A percentile compares a stretch with the other conserved stretches of the same genome.
Evolutionary conservation across 1,140 invertebrate species (phyloP).

Genomic region (Wasmannia auropunctata): DNA sequence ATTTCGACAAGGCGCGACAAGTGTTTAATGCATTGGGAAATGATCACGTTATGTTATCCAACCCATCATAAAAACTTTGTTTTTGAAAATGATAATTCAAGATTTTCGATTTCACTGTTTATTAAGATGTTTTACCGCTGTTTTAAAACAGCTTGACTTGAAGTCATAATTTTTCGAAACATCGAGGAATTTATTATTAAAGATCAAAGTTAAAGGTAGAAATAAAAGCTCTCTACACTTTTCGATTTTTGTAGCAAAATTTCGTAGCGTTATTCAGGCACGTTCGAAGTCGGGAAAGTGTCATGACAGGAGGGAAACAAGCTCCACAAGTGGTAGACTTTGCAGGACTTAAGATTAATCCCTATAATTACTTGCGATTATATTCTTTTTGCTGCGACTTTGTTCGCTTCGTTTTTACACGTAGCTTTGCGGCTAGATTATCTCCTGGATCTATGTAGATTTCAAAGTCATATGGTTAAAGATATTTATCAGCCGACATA

Average conservation of each 20-base stretch:
- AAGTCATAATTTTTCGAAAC: neutral
- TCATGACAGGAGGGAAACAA: slow-evolving; percentile 53
- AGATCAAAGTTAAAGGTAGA: neutral
- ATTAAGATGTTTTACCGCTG: neutral
- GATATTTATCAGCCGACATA: slow-evolving; percentile 80
- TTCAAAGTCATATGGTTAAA: slow-evolving; percentile 68
- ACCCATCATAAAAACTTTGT: neutral
- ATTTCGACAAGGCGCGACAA: neutral
- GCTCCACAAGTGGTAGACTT: slow-evolving; percentile 85
- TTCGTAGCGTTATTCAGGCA: neutral
- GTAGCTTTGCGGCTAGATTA: slow-evolving; percentile 18
- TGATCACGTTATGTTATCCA: neutral
- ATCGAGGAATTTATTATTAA: neutral
- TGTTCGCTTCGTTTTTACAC: slow-evolving; percentile 76
- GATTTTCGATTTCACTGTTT: neutral
- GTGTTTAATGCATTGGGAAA: neutral
- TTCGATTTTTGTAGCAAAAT: neutral
- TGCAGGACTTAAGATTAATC: slow-evolving; percentile 85
- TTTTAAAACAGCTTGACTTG: neutral
- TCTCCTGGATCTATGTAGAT: neutral
- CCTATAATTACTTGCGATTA: slow-evolving; percentile 82
- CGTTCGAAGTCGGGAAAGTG: neutral
- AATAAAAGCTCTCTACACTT: neutral
- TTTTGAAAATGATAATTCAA: neutral
- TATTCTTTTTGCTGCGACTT: slow-evolving; percentile 67